Evolutionary conservation across 2,113 vertebrate species (phyloP), one percentile per base, ranked within the genome.

Genomic region (Craseonycteris thonglongyai): DNA sequence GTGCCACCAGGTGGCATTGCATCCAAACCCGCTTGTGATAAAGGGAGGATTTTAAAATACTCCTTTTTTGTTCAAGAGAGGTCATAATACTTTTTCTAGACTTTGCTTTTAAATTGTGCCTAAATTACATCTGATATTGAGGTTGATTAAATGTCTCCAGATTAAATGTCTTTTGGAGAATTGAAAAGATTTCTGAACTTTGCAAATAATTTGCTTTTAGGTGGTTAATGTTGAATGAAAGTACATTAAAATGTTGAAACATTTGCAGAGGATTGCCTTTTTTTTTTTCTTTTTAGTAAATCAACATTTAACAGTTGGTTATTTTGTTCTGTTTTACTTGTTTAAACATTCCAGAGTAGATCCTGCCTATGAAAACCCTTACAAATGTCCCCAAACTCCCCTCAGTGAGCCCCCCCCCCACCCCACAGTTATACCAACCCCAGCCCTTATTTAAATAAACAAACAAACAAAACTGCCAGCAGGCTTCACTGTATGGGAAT

Each of bases 1-100:
- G 88, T 93, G 97, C 99, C 99, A 99, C 99, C 98, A 99, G 99
- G 98, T 99, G 99, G 99, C 99, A 99, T 99, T 98, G 97, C 98
- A 98, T 98, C 98, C 99, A 99, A 99, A 98, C 98, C 96, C 97
- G 98, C 98, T 96, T 95, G 66, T 88, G 88, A 86, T 82, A 81
- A 72, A 90, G 78, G 51, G 61, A 90, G 49, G 22, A 49, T 95
- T 82, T 90, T 40, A 66, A 95, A 96, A 94, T 45, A 35, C 19
- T 86, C 35, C 35, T 49, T 94, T 90, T 88, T 69, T 92, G 61
- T 88, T 78, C 42, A 40, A 21, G 58, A 85, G 51, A 91, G 35
- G 47, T 75, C 18, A 13, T 79, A 80, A 83, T 83, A 61, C n/a
- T 63, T 86, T 87, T 51, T 63, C 38, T 93, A 79, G 30, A 72